A percentile compares a stretch with the other conserved stretches of the same genome.
phyloP scores from a whole-genome alignment of 2,113 vertebrate genomes.

The Greenwoodochromis staneri region DNA sequence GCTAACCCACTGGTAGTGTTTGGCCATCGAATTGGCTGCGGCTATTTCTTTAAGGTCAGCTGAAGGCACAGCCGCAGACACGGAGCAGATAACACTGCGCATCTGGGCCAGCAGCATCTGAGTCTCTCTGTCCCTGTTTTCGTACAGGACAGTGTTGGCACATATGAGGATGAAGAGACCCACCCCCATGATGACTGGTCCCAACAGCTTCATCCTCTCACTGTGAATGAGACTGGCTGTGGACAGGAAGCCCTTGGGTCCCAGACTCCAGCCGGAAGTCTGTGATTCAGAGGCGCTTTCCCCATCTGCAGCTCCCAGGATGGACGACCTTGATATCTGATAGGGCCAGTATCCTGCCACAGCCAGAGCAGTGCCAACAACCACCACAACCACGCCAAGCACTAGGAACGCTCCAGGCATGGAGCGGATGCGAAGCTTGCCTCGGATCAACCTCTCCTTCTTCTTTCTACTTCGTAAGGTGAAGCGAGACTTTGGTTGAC shows the following conservation, averaged over 20 bases:
- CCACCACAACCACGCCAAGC: slow-evolving; percentile 82
- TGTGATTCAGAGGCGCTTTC: slow-evolving; percentile 10
- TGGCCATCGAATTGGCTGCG: slow-evolving; percentile 41
- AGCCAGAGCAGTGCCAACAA: slow-evolving; percentile 84
- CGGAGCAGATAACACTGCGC: slow-evolving; percentile 77
- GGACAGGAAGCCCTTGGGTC: slow-evolving; percentile 58
- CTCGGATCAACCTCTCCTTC: slow-evolving; percentile 66
- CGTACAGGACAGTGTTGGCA: slow-evolving; percentile 94
- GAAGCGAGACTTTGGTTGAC: slow-evolving; percentile 42
- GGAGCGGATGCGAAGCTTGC: slow-evolving; percentile 86
- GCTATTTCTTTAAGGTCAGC: slow-evolving; percentile 59
- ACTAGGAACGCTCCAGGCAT: slow-evolving; percentile 84
- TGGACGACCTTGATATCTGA: slow-evolving; percentile 33
- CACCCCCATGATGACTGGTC: slow-evolving; percentile 93
- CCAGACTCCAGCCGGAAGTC: slow-evolving; percentile 56
- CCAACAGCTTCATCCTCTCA: slow-evolving; percentile 87
- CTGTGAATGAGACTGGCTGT: slow-evolving; percentile 67
- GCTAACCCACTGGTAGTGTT: slow-evolving; percentile 65
- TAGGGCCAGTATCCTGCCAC: slow-evolving; percentile 94
- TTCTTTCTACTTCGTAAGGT: slow-evolving; percentile 52
- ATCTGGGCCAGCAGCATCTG: slow-evolving; percentile 83
- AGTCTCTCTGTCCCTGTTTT: slow-evolving; percentile 93
- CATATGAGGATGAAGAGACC: slow-evolving; percentile 97
- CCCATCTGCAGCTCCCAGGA: neutral
- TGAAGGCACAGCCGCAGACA: slow-evolving; percentile 66